A percentile compares a stretch with the other conserved stretches of the same genome.
These are phyloP conservation scores for Phycodurus eques DNA, from an alignment of 2,113 vertebrate genomes.

Conservation along the genomic window DNA sequence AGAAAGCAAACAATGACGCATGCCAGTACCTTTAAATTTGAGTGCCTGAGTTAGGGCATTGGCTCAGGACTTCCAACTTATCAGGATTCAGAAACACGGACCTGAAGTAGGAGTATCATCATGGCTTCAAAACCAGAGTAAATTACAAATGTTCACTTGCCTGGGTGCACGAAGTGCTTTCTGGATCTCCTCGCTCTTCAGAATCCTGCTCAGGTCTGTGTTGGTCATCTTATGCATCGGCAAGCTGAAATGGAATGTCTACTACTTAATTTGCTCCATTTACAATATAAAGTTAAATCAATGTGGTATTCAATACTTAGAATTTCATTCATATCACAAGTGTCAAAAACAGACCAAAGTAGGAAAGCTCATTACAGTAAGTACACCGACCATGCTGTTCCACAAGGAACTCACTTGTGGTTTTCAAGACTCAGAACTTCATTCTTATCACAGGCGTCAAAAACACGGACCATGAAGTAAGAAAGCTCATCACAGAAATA, in stretches of 20 bases:
- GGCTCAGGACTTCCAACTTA: conserved; percentile 71
- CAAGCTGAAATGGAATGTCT: conserved; percentile 43
- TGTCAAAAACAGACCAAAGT: conserved; percentile 77
- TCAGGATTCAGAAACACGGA: conserved; percentile 78
- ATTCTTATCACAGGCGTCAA: conserved; percentile 67
- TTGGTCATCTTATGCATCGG: conserved; percentile 99
- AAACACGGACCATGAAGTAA: conserved; percentile 78
- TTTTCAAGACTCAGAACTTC: conserved; percentile 76
- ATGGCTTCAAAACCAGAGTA: conserved; percentile 19
- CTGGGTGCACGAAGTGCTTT: conserved; percentile 87
- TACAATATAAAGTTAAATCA: not conserved
- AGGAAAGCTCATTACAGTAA: conserved; percentile 70
- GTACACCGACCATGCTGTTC: fast-evolving
- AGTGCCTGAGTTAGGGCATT: fast-evolving
- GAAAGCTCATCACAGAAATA: conserved; percentile 68
- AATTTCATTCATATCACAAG: conserved; percentile 70
- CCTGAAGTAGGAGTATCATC: conserved; percentile 73
- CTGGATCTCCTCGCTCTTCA: conserved; percentile 94
- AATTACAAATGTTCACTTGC: conserved; percentile 62
- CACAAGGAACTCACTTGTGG: conserved; percentile 82
- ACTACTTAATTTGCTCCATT: not conserved
- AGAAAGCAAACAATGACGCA: not conserved
- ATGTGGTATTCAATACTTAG: conserved; percentile 47
- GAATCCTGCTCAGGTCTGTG: conserved; percentile 90
- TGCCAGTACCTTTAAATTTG: not conserved